Evolutionary conservation across 37 sponge, comb jelly and placozoan species (phyloP).

Genomic region (Geodia barretti): DNA sequence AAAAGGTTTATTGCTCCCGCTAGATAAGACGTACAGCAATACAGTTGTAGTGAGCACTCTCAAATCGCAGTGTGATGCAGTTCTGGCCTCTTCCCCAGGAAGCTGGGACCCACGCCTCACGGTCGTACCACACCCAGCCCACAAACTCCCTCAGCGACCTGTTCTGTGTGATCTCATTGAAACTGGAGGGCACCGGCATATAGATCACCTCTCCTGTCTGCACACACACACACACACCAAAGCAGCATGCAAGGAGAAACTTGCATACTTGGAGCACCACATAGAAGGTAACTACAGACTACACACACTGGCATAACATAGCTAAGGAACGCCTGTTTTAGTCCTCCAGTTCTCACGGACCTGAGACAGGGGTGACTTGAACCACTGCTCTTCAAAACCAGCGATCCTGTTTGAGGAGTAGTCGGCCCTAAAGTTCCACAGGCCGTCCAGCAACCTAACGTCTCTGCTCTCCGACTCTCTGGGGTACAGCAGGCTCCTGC

Average conservation of each 20-base stretch:
- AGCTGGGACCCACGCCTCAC: slow-evolving; percentile 30
- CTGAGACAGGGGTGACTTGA: background rate
- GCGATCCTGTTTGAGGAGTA: slow-evolving; percentile 26
- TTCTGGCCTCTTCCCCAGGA: slow-evolving; percentile 20
- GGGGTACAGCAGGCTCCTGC: slow-evolving; percentile 31
- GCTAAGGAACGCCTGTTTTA: background rate
- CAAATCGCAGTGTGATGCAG: slow-evolving; percentile 55
- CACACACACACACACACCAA: too few relatives aligned
- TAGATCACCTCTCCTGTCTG: slow-evolving; percentile 45
- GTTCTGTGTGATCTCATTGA: slow-evolving; percentile 74
- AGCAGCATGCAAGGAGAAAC: too few relatives aligned
- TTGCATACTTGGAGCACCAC: background rate
- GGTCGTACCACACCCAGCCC: slow-evolving; percentile 81
- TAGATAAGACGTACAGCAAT: slow-evolving; percentile 34
- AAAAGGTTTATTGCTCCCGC: background rate
- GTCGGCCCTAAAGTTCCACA: slow-evolving; percentile 68
- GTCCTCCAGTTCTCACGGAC: background rate
- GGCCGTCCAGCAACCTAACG: slow-evolving; percentile 37
- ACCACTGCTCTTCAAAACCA: slow-evolving; percentile 58
- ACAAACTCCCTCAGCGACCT: slow-evolving; percentile 48
- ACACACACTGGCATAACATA: too few relatives aligned
- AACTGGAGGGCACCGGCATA: slow-evolving; percentile 77
- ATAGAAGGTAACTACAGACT: too few relatives aligned
- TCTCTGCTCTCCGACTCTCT: slow-evolving; percentile 30
- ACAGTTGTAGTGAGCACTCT: slow-evolving; percentile 69